Evolutionary conservation across 1,140 invertebrate genomes (phyloP).

Genomic region (Sycophaga agraensis): DNA sequence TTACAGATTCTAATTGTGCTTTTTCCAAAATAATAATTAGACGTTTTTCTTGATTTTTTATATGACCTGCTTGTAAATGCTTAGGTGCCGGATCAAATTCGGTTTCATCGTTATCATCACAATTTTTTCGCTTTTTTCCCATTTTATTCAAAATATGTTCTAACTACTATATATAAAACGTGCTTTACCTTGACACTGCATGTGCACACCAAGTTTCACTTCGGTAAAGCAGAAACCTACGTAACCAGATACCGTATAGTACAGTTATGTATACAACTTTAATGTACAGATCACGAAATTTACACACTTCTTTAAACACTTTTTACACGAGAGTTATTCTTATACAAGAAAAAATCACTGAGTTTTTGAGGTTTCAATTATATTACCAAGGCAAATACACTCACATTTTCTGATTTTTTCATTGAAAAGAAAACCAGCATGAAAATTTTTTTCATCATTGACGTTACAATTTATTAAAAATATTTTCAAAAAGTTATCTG

Average conservation of each 20-base stretch:
- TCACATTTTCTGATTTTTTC: too few relatives aligned
- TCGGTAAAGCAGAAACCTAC: background rate
- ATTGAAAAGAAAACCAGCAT: too few relatives aligned
- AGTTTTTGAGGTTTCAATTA: too few relatives aligned
- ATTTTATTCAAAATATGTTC: conserved; percentile 41
- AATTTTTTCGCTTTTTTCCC: conserved; percentile 68
- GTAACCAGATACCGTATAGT: too few relatives aligned
- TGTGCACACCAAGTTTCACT: background rate
- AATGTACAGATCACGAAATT: too few relatives aligned
- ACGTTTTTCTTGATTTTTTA: conserved; percentile 82
- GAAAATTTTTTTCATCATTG: too few relatives aligned
- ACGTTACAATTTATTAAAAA: too few relatives aligned
- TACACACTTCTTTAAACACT: too few relatives aligned
- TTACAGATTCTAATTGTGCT: conserved; percentile 93
- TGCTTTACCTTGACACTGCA: background rate
- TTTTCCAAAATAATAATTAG: conserved; percentile 92
- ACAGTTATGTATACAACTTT: too few relatives aligned
- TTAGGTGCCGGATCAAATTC: conserved; percentile 70
- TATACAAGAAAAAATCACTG: too few relatives aligned
- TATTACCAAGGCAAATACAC: too few relatives aligned
- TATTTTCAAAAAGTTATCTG: background rate
- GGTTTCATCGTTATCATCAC: conserved; percentile 60
- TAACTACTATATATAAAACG: conserved; percentile 1
- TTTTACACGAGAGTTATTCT: too few relatives aligned
- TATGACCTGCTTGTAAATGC: conserved; percentile 68